phyloP scores from a whole-genome alignment of 2,797 vertebrate genomes.

The Sebastolobus altivelis region DNA sequence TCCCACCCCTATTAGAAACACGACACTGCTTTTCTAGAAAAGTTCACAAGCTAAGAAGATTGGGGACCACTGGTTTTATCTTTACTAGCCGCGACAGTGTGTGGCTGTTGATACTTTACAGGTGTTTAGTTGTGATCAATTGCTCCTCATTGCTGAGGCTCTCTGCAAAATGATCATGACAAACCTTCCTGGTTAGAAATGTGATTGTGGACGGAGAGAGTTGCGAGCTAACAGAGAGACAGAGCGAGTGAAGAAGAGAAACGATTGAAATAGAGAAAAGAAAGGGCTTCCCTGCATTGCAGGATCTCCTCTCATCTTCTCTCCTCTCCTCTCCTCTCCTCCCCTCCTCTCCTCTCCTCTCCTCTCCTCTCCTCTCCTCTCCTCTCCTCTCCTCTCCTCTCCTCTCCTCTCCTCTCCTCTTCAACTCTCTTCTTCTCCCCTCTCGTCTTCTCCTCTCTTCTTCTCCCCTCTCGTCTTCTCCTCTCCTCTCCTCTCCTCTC shows the following conservation, averaged over 20 bases:
- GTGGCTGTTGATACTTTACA: neutral
- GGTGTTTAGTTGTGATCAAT: constrained; percentile 12
- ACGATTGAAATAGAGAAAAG: constrained; percentile 40
- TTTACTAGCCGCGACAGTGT: no score
- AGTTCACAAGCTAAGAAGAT: neutral
- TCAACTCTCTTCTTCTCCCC: accelerated
- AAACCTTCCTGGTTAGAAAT: constrained; percentile 24
- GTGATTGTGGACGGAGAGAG: constrained; percentile 27
- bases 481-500: no score
- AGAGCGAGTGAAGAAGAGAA: constrained; percentile 23
- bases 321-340: neutral
- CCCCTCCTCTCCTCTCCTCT: neutral
- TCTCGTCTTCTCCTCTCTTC: neutral
- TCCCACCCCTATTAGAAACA: accelerated
- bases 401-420: neutral
- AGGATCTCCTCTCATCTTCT: constrained; percentile 34
- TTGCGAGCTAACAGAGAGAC: constrained; percentile 18
- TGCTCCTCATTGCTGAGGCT: neutral
- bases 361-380: neutral
- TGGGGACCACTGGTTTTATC: no score
- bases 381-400: neutral
- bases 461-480: neutral
- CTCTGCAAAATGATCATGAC: constrained; percentile 20
- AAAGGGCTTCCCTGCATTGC: constrained; percentile 58
- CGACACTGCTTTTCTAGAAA: neutral